Conservation (phyloP, 2,888 invertebrate genomes). For the Lampropteryx suffumata region DNA sequence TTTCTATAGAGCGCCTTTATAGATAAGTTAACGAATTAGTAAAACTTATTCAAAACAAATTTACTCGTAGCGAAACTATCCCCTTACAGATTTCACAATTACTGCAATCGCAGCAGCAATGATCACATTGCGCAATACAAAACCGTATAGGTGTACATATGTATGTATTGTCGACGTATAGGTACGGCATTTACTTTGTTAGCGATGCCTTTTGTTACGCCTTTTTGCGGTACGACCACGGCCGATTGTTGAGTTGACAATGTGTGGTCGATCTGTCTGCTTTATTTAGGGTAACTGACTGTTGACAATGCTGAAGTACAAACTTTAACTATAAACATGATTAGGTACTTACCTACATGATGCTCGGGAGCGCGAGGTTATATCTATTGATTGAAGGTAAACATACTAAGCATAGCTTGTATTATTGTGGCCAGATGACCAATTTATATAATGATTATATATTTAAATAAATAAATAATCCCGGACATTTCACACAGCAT, state of each 20-base stretch:
- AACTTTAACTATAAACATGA: not conserved
- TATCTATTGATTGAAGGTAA: no score
- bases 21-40: no score
- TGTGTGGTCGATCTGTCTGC: conserved; percentile 4
- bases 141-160: not conserved
- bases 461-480: no score
- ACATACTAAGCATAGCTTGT: no score
- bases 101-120: conserved; percentile 1
- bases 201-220: conserved; percentile 26
- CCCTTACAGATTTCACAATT: conserved; percentile 10
- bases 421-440: no score
- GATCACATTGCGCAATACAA: conserved; percentile 8
- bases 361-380: no score
- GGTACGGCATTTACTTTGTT: conserved; percentile 18
- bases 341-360: no score
- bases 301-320: conserved; percentile 4
- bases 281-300: conserved; percentile 14
- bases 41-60: no score
- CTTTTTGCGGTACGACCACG: conserved; percentile 26
- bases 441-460: no score
- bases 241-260: conserved; percentile 16
- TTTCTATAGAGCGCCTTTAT: no score
- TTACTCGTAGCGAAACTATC: not conserved
- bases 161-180: conserved; percentile 1
- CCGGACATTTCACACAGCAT: no score